Percentiles rank a stretch among this genome's conserved stretches.
Conservation (phyloP, 2,888 invertebrate species). For the Petrophora chlorosata region DNA sequence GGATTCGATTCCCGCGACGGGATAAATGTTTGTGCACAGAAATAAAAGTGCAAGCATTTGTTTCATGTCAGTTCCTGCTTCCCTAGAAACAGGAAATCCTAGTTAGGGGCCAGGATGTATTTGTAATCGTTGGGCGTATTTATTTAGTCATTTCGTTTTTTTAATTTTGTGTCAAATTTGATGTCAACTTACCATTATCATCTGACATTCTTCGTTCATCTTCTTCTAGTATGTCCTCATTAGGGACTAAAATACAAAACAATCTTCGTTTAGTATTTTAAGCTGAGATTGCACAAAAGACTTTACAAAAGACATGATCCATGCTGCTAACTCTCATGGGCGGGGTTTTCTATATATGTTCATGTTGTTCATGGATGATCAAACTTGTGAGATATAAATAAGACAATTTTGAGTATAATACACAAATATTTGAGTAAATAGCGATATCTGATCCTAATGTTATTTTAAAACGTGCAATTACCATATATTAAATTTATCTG, state of each 20-base stretch:
- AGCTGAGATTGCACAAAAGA: background rate
- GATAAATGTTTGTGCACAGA: too few species aligned
- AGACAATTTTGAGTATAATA: slow-evolving; percentile 10
- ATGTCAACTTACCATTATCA: slow-evolving; percentile 64
- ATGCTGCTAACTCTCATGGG: slow-evolving; percentile 14
- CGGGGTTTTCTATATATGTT: background rate
- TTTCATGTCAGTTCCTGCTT: too few species aligned
- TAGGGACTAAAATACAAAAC: slow-evolving; percentile 70
- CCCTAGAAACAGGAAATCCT: too few species aligned
- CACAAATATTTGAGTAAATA: slow-evolving; percentile 15
- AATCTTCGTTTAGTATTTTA: background rate
- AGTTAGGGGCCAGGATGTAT: too few species aligned
- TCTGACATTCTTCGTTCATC: slow-evolving; percentile 77
- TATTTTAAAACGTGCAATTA: slow-evolving; percentile 7
- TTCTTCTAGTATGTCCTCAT: slow-evolving; percentile 80
- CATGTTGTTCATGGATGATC: slow-evolving; percentile 5
- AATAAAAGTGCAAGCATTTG: too few species aligned
- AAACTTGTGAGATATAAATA: slow-evolving; percentile 1
- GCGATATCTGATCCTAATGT: slow-evolving; percentile 8
- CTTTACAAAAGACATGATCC: slow-evolving; percentile 1
- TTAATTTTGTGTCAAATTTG: background rate
- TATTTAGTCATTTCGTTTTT: too few species aligned
- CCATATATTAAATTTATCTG: too few species aligned
- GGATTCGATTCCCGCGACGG: too few species aligned
- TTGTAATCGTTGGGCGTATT: too few species aligned